Percentiles rank a stretch among this genome's conserved stretches.
Conservation (phyloP, 1,140 invertebrate species). For the Drosophila jambulina region DNA sequence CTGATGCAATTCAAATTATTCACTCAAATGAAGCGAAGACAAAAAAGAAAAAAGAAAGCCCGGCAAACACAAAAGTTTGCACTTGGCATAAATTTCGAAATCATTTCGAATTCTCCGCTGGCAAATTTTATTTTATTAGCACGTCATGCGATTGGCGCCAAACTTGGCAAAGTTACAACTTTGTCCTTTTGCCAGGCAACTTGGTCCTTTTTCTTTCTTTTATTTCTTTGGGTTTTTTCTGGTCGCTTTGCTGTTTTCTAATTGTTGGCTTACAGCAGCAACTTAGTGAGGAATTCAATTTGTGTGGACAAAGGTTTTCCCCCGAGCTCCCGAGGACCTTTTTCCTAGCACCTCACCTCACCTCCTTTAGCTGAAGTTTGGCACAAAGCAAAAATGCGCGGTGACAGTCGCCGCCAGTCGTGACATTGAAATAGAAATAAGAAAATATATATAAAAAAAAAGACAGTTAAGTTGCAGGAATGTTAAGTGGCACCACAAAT, state of each 20-base stretch:
- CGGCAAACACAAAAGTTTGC: constrained; percentile 79
- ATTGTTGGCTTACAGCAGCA: constrained; percentile 78
- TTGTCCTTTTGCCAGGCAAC: constrained; percentile 47
- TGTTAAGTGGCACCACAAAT: constrained; percentile 43
- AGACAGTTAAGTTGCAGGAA: constrained; percentile 9
- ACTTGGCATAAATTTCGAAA: constrained; percentile 76
- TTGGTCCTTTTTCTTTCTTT: constrained; percentile 40
- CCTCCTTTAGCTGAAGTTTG: constrained; percentile 45
- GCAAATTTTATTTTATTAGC: constrained; percentile 80
- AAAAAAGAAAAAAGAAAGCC: constrained; percentile 6
- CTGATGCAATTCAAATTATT: constrained; percentile 82
- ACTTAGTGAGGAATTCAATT: constrained; percentile 82
- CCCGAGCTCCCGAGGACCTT: constrained; percentile 12
- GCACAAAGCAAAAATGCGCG: constrained; percentile 81
- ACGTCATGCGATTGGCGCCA: constrained; percentile 82
- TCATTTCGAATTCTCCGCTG: constrained; percentile 10
- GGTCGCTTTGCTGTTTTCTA: constrained; percentile 80
- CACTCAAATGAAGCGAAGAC: constrained; percentile 76
- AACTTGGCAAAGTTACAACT: constrained; percentile 81
- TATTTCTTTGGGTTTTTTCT: constrained; percentile 56
- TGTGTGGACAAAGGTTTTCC: constrained; percentile 49
- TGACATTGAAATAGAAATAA: constrained; percentile 65
- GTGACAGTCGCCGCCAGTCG: constrained; percentile 68
- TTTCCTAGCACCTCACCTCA: constrained; percentile 29
- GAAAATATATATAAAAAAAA: constrained; percentile 3